These are phyloP conservation scores for Criorhina ranunculi DNA, from an alignment of 2,888 invertebrate species.

Conservation along the genomic window DNA sequence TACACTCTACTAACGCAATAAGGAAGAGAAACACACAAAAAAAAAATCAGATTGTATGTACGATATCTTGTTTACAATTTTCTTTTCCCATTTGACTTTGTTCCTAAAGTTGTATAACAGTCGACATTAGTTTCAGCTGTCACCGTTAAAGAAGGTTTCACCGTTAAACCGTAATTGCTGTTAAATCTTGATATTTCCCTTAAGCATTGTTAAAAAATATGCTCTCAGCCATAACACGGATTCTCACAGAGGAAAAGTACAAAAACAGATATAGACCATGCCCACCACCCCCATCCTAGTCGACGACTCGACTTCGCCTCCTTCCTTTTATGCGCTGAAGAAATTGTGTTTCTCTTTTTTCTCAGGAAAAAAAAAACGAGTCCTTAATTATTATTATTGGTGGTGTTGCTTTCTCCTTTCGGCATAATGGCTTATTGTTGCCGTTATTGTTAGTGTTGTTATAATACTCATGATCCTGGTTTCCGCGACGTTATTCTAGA, in stretches of 20 bases:
- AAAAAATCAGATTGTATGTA: background rate
- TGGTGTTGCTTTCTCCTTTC: constrained; percentile 49
- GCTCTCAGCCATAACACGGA: constrained; percentile 23
- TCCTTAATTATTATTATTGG: constrained; percentile 69
- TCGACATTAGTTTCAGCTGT: constrained; percentile 47
- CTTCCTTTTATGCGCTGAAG: constrained; percentile 7
- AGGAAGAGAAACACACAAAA: background rate
- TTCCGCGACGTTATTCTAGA: constrained; percentile 9
- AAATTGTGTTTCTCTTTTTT: background rate
- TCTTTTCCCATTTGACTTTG: constrained; percentile 3
- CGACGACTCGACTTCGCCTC: constrained; percentile 1
- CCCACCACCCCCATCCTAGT: background rate
- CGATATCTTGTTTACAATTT: constrained; percentile 10
- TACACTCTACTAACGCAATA: background rate
- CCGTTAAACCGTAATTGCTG: constrained; percentile 42
- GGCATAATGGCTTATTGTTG: constrained; percentile 65
- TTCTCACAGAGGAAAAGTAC: constrained; percentile 22
- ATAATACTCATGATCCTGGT: constrained; percentile 50
- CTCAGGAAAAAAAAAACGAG: constrained; percentile 5
- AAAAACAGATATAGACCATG: background rate
- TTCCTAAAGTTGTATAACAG: constrained; percentile 17
- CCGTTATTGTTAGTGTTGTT: constrained; percentile 54
- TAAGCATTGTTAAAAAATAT: constrained; percentile 38
- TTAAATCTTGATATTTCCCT: constrained; percentile 50
- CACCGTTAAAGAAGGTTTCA: constrained; percentile 44